phyloP scores from a whole-genome alignment of 2,888 invertebrate species.

The Sesamia inferens region DNA sequence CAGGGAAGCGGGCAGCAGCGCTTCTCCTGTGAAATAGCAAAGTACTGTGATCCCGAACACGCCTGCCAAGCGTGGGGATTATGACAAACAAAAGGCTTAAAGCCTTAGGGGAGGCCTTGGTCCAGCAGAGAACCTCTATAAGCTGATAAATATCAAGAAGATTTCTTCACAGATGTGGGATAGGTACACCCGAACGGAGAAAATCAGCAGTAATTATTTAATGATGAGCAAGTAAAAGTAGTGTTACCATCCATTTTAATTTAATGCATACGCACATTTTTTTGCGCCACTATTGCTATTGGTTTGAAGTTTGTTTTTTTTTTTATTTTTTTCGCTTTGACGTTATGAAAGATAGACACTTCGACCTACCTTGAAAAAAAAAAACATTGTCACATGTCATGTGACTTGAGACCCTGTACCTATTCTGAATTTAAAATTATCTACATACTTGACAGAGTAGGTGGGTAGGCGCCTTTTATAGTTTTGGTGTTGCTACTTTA shows the following conservation, averaged over 20 bases:
- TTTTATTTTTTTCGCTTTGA: constrained; percentile 16
- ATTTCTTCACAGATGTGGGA: neutral
- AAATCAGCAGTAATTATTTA: constrained; percentile 8
- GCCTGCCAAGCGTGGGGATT: too few species aligned
- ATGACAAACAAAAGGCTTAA: too few species aligned
- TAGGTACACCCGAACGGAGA: too few species aligned
- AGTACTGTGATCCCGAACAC: too few species aligned
- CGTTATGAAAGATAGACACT: constrained; percentile 19
- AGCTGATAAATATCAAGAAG: too few species aligned
- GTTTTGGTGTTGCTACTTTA: constrained; percentile 34
- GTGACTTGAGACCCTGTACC: constrained; percentile 7
- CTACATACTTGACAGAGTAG: constrained; percentile 27
- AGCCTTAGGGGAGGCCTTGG: too few species aligned
- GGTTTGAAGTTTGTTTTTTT: neutral
- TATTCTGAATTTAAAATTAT: constrained; percentile 49
- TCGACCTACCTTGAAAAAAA: constrained; percentile 25
- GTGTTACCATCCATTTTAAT: too few species aligned
- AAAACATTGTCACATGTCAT: constrained; percentile 28
- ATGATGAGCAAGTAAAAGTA: neutral
- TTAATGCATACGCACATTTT: constrained; percentile 7
- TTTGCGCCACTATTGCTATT: constrained; percentile 10
- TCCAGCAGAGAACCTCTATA: too few species aligned
- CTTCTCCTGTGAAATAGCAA: too few species aligned
- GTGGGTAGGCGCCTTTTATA: constrained; percentile 11
- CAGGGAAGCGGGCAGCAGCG: too few species aligned